A percentile compares a stretch with the other conserved stretches of the same genome.
phyloP scores from a whole-genome alignment of 2,113 vertebrate species.

The Hirundichthys speculiger region DNA sequence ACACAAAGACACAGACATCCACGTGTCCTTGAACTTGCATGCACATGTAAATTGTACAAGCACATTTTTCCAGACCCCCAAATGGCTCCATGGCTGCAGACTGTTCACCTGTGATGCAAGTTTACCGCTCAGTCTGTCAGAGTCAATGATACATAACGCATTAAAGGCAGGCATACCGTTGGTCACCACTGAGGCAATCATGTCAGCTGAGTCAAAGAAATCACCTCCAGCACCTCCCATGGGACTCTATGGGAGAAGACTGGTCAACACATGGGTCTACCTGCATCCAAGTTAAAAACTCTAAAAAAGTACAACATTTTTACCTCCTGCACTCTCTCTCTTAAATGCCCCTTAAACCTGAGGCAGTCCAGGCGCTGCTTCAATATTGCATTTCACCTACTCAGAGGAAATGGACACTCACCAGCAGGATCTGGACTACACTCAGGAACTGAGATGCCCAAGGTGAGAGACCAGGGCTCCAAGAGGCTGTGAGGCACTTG shows the following conservation, averaged over 20 bases:
- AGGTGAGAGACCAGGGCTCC: neutral
- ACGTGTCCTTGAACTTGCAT: conserved; percentile 15
- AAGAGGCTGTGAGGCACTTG: neutral
- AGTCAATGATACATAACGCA: no score
- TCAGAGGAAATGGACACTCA: conserved; percentile 72
- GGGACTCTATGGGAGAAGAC: no score
- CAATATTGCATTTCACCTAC: conserved; percentile 75
- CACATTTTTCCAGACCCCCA: conserved; percentile 5
- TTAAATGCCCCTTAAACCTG: conserved; percentile 14
- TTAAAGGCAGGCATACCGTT: conserved; percentile 19
- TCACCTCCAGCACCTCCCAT: no score
- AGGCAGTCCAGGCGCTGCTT: conserved; percentile 22
- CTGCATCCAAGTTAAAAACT: no score
- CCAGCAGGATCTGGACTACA: conserved; percentile 38
- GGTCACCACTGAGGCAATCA: conserved; percentile 22
- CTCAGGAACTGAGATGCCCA: conserved; percentile 29
- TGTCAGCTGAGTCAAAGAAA: conserved; percentile 27
- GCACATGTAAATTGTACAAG: neutral
- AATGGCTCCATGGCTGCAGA: neutral
- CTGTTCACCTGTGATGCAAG: conserved; percentile 9
- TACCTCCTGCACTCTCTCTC: conserved; percentile 10
- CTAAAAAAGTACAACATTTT: neutral
- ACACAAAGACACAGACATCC: conserved; percentile 32
- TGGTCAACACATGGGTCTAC: no score
- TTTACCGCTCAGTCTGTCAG: conserved; percentile 9